phyloP scores from a whole-genome alignment of 2,888 invertebrate genomes.

The Caenorhabditis parvicauda region DNA sequence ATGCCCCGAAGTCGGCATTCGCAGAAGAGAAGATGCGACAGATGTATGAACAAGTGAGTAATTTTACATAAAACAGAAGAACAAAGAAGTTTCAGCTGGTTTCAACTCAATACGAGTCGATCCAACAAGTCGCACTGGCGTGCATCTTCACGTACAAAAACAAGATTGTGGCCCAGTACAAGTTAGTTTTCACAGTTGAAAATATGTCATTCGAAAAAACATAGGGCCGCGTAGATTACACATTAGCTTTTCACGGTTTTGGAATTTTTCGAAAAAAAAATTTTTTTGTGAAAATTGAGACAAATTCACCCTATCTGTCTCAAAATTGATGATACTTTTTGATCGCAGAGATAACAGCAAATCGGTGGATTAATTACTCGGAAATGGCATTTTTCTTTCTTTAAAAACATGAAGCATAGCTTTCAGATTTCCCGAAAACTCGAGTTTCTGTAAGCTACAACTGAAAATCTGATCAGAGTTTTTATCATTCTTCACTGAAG shows the following conservation, averaged over 20 bases:
- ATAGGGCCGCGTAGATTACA: too few relatives aligned
- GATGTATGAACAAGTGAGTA: slow-evolving; percentile 61
- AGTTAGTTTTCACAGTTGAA: too few relatives aligned
- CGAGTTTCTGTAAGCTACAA: too few relatives aligned
- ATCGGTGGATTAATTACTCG: not conserved
- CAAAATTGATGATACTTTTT: too few relatives aligned
- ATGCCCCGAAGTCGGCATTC: slow-evolving; percentile 78
- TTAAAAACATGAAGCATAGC: not conserved
- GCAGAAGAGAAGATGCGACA: slow-evolving; percentile 75
- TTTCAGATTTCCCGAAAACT: not conserved
- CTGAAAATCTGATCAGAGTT: too few relatives aligned
- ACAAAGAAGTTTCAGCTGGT: slow-evolving; percentile 75
- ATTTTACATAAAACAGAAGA: slow-evolving; percentile 3
- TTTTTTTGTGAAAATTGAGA: too few relatives aligned
- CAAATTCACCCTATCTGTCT: too few relatives aligned
- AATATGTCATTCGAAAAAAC: too few relatives aligned
- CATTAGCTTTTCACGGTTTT: too few relatives aligned
- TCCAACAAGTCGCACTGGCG: slow-evolving; percentile 82
- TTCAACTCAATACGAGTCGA: slow-evolving; percentile 74
- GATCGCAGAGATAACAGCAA: too few relatives aligned
- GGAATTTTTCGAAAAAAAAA: too few relatives aligned
- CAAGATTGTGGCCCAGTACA: slow-evolving; percentile 77
- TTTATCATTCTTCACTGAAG: too few relatives aligned
- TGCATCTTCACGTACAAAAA: slow-evolving; percentile 83
- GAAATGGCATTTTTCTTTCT: not conserved